Percentiles rank a stretch among this genome's conserved stretches.
These are phyloP conservation scores for Aythya baeri DNA, from an alignment of 2,113 vertebrate genomes.

Conservation along the genomic window DNA sequence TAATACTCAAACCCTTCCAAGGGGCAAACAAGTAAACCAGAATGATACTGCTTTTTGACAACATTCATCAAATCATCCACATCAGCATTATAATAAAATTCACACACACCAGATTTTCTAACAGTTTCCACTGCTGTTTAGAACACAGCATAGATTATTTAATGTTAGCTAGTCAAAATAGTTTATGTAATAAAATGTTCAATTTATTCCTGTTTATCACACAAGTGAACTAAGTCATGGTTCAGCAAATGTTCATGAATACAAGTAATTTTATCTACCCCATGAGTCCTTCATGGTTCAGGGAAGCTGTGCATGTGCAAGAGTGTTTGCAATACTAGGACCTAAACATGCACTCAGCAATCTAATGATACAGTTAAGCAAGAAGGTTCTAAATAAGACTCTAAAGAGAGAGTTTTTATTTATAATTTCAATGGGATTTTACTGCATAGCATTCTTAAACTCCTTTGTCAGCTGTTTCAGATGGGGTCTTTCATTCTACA, in stretches of 20 bases:
- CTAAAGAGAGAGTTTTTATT: neutral
- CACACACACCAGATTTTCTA: neutral
- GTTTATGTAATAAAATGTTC: neutral
- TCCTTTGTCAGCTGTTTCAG: neutral
- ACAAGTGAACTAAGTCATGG: neutral
- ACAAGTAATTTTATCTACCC: neutral
- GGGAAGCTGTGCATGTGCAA: neutral
- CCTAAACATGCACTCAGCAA: neutral
- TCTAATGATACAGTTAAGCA: neutral
- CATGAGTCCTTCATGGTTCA: neutral
- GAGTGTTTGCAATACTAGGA: neutral
- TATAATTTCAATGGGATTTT: neutral
- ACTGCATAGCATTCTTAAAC: neutral
- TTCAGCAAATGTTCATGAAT: slow-evolving; percentile 16
- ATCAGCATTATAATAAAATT: neutral
- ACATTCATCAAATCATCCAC: neutral
- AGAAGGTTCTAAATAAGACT: neutral
- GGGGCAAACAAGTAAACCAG: neutral
- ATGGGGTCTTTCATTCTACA: neutral
- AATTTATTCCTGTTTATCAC: slow-evolving; percentile 15
- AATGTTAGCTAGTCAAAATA: neutral
- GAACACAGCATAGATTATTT: neutral
- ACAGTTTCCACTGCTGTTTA: neutral
- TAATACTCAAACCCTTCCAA: neutral
- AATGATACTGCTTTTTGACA: neutral